Base-by-base conservation (phyloP, 1,140 invertebrate species). In the Pseudomyrmex sp. region DNA sequence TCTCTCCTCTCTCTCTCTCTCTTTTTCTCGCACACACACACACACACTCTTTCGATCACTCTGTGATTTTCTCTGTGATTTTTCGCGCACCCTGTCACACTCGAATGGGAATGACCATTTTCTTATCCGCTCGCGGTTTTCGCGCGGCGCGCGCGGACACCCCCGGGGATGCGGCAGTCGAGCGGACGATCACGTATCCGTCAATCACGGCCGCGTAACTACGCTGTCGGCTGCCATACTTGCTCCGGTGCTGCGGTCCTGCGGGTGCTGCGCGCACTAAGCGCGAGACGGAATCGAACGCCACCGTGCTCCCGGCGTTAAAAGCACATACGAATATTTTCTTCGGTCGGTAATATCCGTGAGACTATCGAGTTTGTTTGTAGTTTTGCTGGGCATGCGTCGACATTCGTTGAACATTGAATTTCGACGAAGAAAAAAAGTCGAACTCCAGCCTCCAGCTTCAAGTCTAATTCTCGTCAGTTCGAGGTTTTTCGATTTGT, bases 31-130 rank as follows among this genome's bases (percentile, higher is more conserved):
- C 63, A 46, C 18, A n/a, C 35, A 58, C 18, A 18, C 18, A 15
- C 63, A 46, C 18, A n/a, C 35, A 58, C 65, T 52, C 26, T 56
- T n/a, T 35, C 35, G 35, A 35, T 35, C 5, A 35, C 35, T 35
- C 35, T 35, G 7, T 35, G 35, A 15, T 10, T 10, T 15, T 68
- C 63, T 80, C 20, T 18, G 18, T 18, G 12, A 35, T 35, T 2
- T 13, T 12, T 59, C 23, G 1, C 10, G 1, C 23, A 13, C 50
- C 12, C 12, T 52, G 12, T 2, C 12, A 59, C 12, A 8, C 44
- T 80, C 76, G 72, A 52, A 72, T 20, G 8, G n/a, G n/a, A 18
- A 61, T 23, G 54, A 72, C 12, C 76, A 80, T 80, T 72, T 66
- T 80, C 70, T 12, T 66, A 72, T 59, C 58, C 68, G 68, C 13